Percentiles rank a stretch among this genome's conserved stretches.
phyloP scores from a whole-genome alignment of 2,113 vertebrate species.

The Seriola aureovittata region DNA sequence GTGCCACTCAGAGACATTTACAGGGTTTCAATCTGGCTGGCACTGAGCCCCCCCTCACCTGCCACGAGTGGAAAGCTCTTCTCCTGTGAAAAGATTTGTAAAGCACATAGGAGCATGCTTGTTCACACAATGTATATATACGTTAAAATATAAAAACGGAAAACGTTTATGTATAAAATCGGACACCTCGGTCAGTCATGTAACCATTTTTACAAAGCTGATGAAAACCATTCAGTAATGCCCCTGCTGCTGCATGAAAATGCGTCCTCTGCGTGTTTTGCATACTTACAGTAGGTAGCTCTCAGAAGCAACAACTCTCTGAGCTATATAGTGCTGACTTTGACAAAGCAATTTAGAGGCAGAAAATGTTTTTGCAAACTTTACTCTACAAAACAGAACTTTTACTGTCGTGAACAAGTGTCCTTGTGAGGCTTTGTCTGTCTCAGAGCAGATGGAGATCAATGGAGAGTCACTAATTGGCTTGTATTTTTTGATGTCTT shows the following conservation, averaged over 20 bases:
- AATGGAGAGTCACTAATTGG: slow-evolving; percentile 67
- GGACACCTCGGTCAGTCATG: background rate
- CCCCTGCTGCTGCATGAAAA: background rate
- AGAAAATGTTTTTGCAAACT: slow-evolving; percentile 43
- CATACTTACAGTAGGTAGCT: slow-evolving; percentile 5
- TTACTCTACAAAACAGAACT: slow-evolving; percentile 31
- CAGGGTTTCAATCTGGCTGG: slow-evolving; percentile 52
- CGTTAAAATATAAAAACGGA: background rate
- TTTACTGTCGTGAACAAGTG: slow-evolving; percentile 43
- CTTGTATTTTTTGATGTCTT: slow-evolving; percentile 61
- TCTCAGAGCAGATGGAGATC: slow-evolving; percentile 51
- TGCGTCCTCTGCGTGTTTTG: slow-evolving; percentile 12
- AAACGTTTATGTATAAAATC: background rate
- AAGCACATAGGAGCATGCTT: background rate
- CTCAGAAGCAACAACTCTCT: background rate
- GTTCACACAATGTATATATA: background rate
- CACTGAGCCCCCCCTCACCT: background rate
- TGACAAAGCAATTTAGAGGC: slow-evolving; percentile 26
- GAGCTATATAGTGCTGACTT: slow-evolving; percentile 5
- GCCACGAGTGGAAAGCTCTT: background rate
- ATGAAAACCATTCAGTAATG: background rate
- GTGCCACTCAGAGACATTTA: slow-evolving; percentile 61
- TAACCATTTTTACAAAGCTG: background rate
- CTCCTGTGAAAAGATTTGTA: background rate
- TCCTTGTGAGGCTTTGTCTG: slow-evolving; percentile 39